Base-by-base conservation (phyloP, 1,140 invertebrate genomes). In the Ceratina japonica region DNA sequence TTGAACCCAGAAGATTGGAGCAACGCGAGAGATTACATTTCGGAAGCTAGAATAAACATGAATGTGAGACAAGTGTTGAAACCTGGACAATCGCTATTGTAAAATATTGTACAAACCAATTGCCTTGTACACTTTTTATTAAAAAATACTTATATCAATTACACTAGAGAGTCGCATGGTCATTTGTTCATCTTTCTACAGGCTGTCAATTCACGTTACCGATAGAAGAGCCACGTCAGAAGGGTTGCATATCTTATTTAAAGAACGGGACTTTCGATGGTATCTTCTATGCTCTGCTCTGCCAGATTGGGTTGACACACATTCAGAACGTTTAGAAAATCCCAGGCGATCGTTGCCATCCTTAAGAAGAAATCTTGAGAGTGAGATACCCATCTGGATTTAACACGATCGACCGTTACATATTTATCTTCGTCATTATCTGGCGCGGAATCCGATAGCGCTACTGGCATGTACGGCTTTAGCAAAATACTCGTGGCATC, bases 41-140 rank as follows among this genome's bases (percentile, higher is more conserved):
- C 85, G 16, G 90, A 94, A 86, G 94, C 94, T 10, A 94, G 96
- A 85, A 96, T 97, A 74, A 97, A 97, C 93, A 92, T 97, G 12
- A 97, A 96, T 93, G 93, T 96, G 20, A 92, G 96, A 88, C 96
- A 97, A 92, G 96, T 97, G 22, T 88, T 95, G 65, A 89, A 88
- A 83, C 84, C 90, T 70, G 93, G 92, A 76, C 91, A 93, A 75
- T 82, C 79, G 31, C 68, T 88, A 82, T 83, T 89, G 70, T 88
- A 72, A 82, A 51, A 75, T 63, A 66, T 69, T 68, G 80, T 80
- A 37, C 70, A 74, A 66, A 72, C 3, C 37, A 44, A 44, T 69
- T 31, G 15, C 10, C 52, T 62, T 69, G 68, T 86, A 81, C 58
- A 79, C 59, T 80, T 44, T 61, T 78, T 81, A 77, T 68, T 73